Evolutionary conservation across 2,797 vertebrate genomes (phyloP), one percentile per base, ranked within the genome.

Genomic region (Trachurus trachurus): DNA sequence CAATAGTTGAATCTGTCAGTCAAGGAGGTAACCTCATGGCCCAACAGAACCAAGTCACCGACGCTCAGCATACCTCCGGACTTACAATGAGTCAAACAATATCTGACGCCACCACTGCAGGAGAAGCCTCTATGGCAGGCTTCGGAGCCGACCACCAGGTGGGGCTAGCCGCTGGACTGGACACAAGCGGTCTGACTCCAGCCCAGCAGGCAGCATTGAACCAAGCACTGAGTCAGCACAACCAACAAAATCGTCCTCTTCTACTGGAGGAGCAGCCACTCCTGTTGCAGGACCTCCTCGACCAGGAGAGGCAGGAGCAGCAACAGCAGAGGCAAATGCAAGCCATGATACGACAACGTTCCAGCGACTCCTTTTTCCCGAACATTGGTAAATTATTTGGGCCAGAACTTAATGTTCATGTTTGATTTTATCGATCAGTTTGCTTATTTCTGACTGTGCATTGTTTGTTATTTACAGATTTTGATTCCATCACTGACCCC

Each of bases 291-390:
- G 98, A 99, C 71, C 97, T 99, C 64, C 87, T 99, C 61, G 98
- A 99, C 91, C 98, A 99, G 87, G 98, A 99, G 88, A 95, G 98
- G 60, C 98, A 99, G 76, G 98, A 99, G 77, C 98, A 99, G 82
- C 98, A 99, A 87, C 98, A 99, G 84, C 98, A 99, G 79, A 95
- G 98, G 59, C 98, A 99, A 89, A 99, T 99, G 98, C 98, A 99
- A 86, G 98, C 98, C 71, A 99, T 99, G 98, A 99, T 99, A 85
- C 96, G 98, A 29, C 98, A 99, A 49, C 97, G 98, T 4, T 98
- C 98, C 0, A 96, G 89, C 8, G 98, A 99, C 77, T 96, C 98
- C 0, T 99, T 99, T 94, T 99, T 99, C 87, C 98, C 98, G 16
- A 99, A 98, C 82, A 97, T 99, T 49, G 98, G 98, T 99, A 97